phyloP scores from a whole-genome alignment of 30 jellyfish, hydroid and myxozoan species.

The Aurelia sp. region DNA sequence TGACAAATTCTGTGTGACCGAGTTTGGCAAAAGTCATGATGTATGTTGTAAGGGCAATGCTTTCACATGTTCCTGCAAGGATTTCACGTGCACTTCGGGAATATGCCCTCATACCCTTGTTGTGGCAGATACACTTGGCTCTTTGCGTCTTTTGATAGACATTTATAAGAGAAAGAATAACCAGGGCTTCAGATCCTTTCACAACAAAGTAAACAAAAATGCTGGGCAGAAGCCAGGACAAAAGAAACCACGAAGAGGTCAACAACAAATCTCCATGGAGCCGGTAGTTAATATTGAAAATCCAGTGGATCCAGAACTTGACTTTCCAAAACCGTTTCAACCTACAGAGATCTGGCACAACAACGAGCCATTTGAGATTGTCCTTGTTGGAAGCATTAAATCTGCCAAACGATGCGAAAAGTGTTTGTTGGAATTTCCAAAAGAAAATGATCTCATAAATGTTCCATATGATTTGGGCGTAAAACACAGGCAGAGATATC shows the following conservation, averaged over 20 bases:
- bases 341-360: conserved; percentile 38
- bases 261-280: conserved; percentile 7
- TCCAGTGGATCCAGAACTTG: conserved; percentile 21
- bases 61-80: conserved; percentile 14
- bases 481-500: conserved; percentile 38
- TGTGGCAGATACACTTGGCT: conserved; percentile 38
- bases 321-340: conserved; percentile 29
- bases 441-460: conserved; percentile 10
- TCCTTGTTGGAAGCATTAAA: conserved; percentile 12
- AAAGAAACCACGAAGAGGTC: conserved; percentile 11
- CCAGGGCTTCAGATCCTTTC: conserved; percentile 30
- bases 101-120: conserved; percentile 28
- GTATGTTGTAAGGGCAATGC: conserved; percentile 9
- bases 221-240: conserved; percentile 34
- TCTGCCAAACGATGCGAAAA: conserved; percentile 9
- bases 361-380: conserved; percentile 30
- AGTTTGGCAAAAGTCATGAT: conserved; percentile 19
- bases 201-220: background rate
- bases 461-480: conserved; percentile 26
- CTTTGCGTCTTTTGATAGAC: conserved; percentile 2
- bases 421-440: conserved; percentile 22
- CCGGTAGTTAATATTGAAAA: conserved; percentile 8
- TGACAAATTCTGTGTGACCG: conserved; percentile 32
- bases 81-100: conserved; percentile 25
- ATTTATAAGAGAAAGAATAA: conserved; percentile 6